Evolutionary conservation across 2,888 invertebrate species (phyloP).

Genomic region (Heliconius charithonia): DNA sequence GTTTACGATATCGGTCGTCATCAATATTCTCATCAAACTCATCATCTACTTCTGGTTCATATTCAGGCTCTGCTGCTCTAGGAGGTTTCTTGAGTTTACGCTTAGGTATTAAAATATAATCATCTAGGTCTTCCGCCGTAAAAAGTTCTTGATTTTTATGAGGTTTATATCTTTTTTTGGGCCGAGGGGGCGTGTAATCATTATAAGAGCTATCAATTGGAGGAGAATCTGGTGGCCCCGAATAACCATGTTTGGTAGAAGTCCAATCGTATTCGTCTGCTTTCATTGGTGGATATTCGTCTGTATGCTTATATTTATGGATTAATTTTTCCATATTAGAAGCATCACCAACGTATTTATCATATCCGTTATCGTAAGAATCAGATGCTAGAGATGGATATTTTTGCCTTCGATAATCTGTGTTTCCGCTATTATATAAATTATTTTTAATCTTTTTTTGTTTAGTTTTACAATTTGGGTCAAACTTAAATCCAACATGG

Average conservation of each 20-base stretch:
- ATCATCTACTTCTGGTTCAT: constrained; percentile 63
- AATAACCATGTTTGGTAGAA: constrained; percentile 56
- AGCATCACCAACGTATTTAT: constrained; percentile 64
- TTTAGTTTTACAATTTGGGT: constrained; percentile 75
- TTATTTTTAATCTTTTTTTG: constrained; percentile 63
- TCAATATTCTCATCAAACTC: constrained; percentile 67
- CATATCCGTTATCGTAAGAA: constrained; percentile 62
- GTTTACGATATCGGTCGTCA: constrained; percentile 61
- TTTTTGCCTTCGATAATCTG: constrained; percentile 63
- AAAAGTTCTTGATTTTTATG: constrained; percentile 62
- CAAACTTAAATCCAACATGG: constrained; percentile 68
- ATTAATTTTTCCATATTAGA: constrained; percentile 64
- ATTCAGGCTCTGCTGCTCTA: constrained; percentile 63
- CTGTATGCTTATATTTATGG: constrained; percentile 58
- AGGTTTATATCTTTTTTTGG: constrained; percentile 70
- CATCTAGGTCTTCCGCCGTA: constrained; percentile 66
- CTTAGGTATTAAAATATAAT: constrained; percentile 74
- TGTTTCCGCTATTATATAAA: constrained; percentile 61
- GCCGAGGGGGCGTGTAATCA: constrained; percentile 65
- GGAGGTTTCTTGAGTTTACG: constrained; percentile 70
- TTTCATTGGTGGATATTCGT: constrained; percentile 60
- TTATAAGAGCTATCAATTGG: constrained; percentile 62
- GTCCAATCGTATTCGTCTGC: constrained; percentile 61
- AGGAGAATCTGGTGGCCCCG: constrained; percentile 62
- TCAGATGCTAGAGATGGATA: constrained; percentile 61